Evolutionary conservation across 2,113 vertebrate species (phyloP), one percentile per base, ranked within the genome.

Genomic region (Engystomops pustulosus): DNA sequence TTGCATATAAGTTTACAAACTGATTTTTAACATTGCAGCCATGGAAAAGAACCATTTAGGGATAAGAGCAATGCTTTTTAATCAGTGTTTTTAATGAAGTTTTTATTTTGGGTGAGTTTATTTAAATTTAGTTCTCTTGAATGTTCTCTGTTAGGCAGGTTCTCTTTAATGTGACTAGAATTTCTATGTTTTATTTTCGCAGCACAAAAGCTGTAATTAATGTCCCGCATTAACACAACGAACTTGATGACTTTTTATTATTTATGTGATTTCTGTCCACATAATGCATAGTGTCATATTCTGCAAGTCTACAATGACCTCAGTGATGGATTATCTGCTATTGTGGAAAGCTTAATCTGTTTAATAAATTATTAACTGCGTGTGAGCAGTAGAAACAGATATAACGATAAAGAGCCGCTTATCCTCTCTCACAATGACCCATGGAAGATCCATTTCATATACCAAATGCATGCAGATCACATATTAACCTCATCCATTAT

Each of bases 221-320:
- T 67, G 6, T 67, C 3, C 60, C 17, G 0, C 32, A 34, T 67
- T 67, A 67, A 36, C 62, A 20, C 62, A 67, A 67, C 62, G 36
- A 36, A 17, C 30, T 67, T 65, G 14, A 65, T 18, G 8, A 30
- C 5, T 17, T 32, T 67, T 36, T 32, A 67, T 67, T 49, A 49
- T 49, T 75, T 23, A 47, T 51, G 45, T 75, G 45, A 75, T 75
- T 75, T 49, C 71, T 75, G 71, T 30, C 71, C 23, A 75, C 45
- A 74, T 49, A 49, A 74, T 74, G 15, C 71, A 25, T 18, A 49
- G 74, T 77, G 74, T 32, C 51, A 51, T 77, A n/a, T 77, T 55
- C 51, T 77, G 20, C 74, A 55, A 77, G 47, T 77, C 58, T 55
- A 34, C 74, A 55, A 58, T 77, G 49, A 77, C 74, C 74, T 55